Conservation (phyloP, 2,113 vertebrate species). For the Peromyscus polionotus region DNA sequence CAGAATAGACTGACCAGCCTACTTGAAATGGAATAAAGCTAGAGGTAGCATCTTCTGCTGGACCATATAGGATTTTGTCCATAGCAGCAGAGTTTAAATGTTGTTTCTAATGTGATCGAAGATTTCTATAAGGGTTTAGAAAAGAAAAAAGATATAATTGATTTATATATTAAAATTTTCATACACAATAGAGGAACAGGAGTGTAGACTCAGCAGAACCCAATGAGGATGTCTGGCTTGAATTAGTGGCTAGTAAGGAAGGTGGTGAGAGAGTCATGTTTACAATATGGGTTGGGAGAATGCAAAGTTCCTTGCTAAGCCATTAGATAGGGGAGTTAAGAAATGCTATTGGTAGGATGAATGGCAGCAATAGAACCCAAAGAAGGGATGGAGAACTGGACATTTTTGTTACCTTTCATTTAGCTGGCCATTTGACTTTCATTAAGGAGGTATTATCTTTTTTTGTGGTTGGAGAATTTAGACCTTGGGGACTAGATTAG, state of each 20-base stretch:
- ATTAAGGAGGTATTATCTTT: background rate
- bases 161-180: background rate
- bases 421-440: background rate
- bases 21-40: background rate
- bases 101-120: background rate
- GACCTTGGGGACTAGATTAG: background rate
- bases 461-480: background rate
- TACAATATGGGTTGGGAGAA: too few species aligned
- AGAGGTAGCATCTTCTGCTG: background rate
- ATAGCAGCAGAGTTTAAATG: background rate
- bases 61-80: background rate
- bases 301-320: background rate
- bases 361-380: background rate
- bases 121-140: background rate
- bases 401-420: background rate
- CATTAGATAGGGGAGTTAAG: background rate
- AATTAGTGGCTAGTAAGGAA: background rate
- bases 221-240: background rate
- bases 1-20: background rate
- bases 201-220: accelerated
- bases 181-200: background rate
- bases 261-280: background rate
- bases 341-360: background rate
- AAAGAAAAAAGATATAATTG: background rate
- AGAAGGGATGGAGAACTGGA: accelerated